Conservation (phyloP, 2,797 vertebrate species). For the Enteromius mattozi region DNA sequence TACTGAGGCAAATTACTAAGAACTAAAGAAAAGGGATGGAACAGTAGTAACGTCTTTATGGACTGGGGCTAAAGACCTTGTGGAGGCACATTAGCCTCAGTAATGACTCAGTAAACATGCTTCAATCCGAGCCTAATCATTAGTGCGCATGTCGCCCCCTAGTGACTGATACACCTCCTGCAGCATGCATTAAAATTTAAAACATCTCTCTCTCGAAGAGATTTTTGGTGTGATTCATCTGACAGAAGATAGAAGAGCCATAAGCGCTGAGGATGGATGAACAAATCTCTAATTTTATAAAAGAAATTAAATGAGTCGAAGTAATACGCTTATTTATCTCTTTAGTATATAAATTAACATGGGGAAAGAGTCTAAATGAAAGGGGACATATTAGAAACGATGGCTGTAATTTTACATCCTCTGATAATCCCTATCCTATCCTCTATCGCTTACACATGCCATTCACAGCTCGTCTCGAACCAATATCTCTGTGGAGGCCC, state of each 20-base stretch:
- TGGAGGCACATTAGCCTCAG: neutral
- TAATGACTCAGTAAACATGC: neutral
- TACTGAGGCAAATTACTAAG: neutral
- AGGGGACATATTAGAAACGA: neutral
- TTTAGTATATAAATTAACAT: neutral
- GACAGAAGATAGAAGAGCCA: neutral
- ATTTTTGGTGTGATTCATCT: neutral
- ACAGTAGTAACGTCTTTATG: neutral
- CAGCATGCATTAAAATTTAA: neutral
- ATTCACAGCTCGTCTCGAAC: neutral
- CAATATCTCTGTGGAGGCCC: conserved; percentile 55
- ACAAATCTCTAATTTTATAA: neutral
- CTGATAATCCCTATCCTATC: neutral
- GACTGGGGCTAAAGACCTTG: neutral
- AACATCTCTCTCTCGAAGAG: neutral
- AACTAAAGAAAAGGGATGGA: neutral
- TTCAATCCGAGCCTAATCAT: neutral
- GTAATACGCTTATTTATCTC: neutral
- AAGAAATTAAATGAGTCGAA: neutral
- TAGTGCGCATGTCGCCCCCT: conserved; percentile 53
- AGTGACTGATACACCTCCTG: neutral
- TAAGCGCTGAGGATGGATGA: neutral
- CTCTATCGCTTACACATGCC: neutral
- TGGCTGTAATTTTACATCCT: neutral
- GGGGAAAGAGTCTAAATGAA: neutral